Evolutionary conservation across 2,888 invertebrate species (phyloP).

Genomic region (Drosophila meridiana): DNA sequence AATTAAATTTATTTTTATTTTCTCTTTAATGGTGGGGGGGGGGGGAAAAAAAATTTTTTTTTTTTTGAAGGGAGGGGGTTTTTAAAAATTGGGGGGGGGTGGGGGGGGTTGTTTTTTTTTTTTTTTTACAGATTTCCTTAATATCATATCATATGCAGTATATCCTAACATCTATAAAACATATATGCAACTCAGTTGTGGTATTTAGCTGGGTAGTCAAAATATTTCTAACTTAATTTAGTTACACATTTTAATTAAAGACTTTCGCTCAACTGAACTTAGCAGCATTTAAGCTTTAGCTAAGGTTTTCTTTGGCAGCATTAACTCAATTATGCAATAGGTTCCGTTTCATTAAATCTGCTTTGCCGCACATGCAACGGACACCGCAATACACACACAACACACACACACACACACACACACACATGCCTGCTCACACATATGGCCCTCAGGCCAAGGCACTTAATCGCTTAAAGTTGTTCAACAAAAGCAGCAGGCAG

Average conservation of each 20-base stretch:
- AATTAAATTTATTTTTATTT: neutral
- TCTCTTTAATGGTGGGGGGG: too few species aligned
- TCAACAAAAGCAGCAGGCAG: slow-evolving; percentile 54
- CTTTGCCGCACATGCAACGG: slow-evolving; percentile 45
- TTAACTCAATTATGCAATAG: slow-evolving; percentile 75
- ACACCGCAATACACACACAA: slow-evolving; percentile 1
- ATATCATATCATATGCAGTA: too few species aligned
- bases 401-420: slow-evolving; percentile 2
- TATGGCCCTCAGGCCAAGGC: slow-evolving; percentile 49
- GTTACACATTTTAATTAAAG: neutral
- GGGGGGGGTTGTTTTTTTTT: too few species aligned
- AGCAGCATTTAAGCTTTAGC: slow-evolving; percentile 24
- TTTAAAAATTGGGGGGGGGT: too few species aligned
- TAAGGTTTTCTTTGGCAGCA: slow-evolving; percentile 35
- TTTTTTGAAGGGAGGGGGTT: too few species aligned
- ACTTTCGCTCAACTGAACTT: slow-evolving; percentile 8
- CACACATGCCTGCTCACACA: slow-evolving; percentile 7
- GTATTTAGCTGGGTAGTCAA: neutral
- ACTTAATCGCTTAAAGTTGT: slow-evolving; percentile 67
- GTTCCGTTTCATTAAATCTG: slow-evolving; percentile 77
- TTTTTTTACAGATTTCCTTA: neutral
- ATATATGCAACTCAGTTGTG: neutral
- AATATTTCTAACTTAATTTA: neutral
- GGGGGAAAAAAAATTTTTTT: too few species aligned
- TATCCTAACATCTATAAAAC: too few species aligned